Percentiles rank a stretch among this genome's conserved stretches.
Conservation (phyloP, 2,113 vertebrate genomes). For the Microcebus griseorufus region DNA sequence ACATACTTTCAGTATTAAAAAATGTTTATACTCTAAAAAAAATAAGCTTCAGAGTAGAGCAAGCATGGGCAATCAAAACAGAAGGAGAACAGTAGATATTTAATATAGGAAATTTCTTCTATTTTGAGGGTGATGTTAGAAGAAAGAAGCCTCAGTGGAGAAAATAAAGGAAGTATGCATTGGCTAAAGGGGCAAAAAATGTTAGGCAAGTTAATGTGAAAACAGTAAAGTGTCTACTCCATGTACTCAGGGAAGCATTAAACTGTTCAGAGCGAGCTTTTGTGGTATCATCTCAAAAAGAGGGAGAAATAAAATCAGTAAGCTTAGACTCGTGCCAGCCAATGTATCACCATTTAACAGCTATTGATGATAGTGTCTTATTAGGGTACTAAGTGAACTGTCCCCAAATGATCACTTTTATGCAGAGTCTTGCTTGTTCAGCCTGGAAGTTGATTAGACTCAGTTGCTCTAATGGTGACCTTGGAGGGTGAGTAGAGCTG, state of each 20-base stretch:
- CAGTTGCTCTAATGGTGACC: no score
- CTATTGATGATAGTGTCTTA: neutral
- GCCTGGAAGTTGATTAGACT: neutral
- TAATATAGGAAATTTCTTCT: neutral
- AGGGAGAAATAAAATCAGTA: neutral
- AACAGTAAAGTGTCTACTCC: neutral
- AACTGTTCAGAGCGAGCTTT: neutral
- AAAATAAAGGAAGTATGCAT: neutral
- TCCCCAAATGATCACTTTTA: neutral
- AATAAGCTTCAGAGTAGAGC: constrained; percentile 21
- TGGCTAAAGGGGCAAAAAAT: neutral
- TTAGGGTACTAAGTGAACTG: neutral
- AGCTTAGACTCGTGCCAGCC: neutral
- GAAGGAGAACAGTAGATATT: neutral
- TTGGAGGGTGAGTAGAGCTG: neutral
- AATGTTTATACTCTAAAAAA: neutral
- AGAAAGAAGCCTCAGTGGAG: accelerated
- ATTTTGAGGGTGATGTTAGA: neutral
- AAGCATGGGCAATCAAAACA: neutral
- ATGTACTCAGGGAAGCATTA: neutral
- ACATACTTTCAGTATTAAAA: no score
- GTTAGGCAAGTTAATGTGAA: neutral
- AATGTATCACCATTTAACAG: neutral
- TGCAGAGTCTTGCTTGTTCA: neutral
- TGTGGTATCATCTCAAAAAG: neutral